phyloP scores from a whole-genome alignment of 2,888 invertebrate genomes.

The Leptinotarsa haldemani region DNA sequence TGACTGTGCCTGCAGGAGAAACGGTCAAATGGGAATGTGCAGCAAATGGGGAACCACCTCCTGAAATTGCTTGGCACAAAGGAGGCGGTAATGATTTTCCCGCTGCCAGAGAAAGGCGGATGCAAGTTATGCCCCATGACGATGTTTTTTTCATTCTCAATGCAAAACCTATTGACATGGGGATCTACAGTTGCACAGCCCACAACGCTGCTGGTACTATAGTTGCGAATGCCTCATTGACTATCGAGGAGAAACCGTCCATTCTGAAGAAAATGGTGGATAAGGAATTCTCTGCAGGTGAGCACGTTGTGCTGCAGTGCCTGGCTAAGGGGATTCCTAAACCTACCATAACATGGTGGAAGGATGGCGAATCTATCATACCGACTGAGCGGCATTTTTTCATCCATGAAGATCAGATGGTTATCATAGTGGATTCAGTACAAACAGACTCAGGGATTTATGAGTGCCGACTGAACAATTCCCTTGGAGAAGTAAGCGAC shows the following conservation, averaged over 20 bases:
- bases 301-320: constrained; percentile 89
- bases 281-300: constrained; percentile 84
- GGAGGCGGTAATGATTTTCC: constrained; percentile 95
- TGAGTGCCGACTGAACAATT: constrained; percentile 91
- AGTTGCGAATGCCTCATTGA: constrained; percentile 86
- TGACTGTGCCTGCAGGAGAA: constrained; percentile 86
- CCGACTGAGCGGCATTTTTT: constrained; percentile 87
- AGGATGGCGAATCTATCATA: constrained; percentile 80
- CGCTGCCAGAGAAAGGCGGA: constrained; percentile 90
- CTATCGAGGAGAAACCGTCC: constrained; percentile 86
- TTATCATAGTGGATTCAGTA: constrained; percentile 87
- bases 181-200: constrained; percentile 93
- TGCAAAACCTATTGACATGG: constrained; percentile 89
- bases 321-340: constrained; percentile 86
- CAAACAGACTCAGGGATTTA: constrained; percentile 85
- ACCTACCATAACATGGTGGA: constrained; percentile 85
- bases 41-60: constrained; percentile 88
- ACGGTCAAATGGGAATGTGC: constrained; percentile 92
- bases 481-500: constrained; percentile 81
- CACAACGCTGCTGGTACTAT: constrained; percentile 84
- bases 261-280: constrained; percentile 88
- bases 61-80: constrained; percentile 91
- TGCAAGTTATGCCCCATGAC: constrained; percentile 93
- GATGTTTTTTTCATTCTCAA: constrained; percentile 94
- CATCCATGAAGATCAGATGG: constrained; percentile 86